Conservation (phyloP, 2,113 vertebrate genomes). For the Tympanuchus pallidicinctus region DNA sequence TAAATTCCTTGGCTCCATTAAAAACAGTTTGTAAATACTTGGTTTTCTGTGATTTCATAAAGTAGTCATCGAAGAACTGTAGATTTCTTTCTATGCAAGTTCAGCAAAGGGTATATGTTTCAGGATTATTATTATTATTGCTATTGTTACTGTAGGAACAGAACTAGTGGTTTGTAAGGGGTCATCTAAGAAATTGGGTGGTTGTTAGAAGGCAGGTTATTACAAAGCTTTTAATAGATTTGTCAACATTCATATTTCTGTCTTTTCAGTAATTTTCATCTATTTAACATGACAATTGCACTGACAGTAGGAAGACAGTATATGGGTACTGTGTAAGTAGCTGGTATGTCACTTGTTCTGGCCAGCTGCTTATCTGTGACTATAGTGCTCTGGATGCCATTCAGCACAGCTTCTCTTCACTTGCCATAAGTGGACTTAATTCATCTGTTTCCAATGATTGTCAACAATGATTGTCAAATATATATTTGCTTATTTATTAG, state of each 20-base stretch:
- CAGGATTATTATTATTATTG: not conserved
- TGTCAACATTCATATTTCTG: not conserved
- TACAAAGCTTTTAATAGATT: not conserved
- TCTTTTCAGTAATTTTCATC: not conserved
- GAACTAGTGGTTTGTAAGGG: slow-evolving; percentile 28
- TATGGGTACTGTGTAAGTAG: not conserved
- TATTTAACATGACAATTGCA: not conserved
- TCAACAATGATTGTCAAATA: not conserved
- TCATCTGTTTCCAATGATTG: not conserved
- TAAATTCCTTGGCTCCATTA: not conserved
- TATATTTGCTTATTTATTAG: not conserved
- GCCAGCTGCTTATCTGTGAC: not conserved
- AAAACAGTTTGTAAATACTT: not conserved
- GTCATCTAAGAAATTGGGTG: not conserved
- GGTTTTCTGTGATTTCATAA: not conserved
- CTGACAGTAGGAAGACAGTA: not conserved
- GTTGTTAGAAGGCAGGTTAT: not conserved
- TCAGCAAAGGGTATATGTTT: not conserved
- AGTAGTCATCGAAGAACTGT: not conserved
- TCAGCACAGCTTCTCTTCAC: not conserved
- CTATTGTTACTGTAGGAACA: not conserved
- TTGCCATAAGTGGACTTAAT: not conserved
- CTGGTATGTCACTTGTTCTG: not conserved
- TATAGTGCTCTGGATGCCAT: not conserved
- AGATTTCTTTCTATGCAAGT: not conserved